Evolutionary conservation across 2,113 vertebrate genomes (phyloP).

Genomic region (Taurulus bubalis): DNA sequence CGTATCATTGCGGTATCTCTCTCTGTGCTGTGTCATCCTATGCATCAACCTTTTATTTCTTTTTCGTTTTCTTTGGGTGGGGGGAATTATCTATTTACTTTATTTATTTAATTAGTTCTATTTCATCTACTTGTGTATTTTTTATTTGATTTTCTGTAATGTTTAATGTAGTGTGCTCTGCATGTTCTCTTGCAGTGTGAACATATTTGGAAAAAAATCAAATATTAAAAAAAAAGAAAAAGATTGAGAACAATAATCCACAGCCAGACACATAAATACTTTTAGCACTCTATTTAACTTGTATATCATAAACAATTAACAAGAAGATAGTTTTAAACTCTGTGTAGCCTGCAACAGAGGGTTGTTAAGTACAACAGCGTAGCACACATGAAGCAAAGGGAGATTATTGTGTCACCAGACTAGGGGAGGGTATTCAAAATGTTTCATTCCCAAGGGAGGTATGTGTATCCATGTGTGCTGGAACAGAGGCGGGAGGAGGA

Average conservation of each 20-base stretch:
- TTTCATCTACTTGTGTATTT: no score
- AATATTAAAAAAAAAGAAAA: no score
- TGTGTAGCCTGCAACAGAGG: constrained; percentile 10
- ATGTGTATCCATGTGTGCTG: not conserved
- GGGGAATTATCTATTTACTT: no score
- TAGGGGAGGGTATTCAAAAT: constrained; percentile 46
- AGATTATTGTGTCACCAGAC: constrained; percentile 74
- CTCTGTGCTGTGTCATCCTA: no score
- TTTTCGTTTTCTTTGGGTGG: no score
- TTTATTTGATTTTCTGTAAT: no score
- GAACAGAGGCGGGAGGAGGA: not conserved
- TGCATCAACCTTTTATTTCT: no score
- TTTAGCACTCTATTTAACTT: not conserved
- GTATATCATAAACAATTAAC: not conserved
- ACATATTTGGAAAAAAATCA: no score
- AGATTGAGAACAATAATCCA: not conserved
- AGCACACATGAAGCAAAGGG: constrained; percentile 59
- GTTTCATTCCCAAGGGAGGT: constrained; percentile 20
- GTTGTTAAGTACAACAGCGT: constrained; percentile 27
- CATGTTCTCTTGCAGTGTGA: no score
- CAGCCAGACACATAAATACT: not conserved
- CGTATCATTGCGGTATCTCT: no score
- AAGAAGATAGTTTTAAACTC: not conserved
- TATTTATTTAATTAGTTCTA: no score
- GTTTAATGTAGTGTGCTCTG: no score